These are phyloP conservation scores for Blomia tropicalis DNA, from an alignment of 2,888 invertebrate species.

Conservation along the genomic window DNA sequence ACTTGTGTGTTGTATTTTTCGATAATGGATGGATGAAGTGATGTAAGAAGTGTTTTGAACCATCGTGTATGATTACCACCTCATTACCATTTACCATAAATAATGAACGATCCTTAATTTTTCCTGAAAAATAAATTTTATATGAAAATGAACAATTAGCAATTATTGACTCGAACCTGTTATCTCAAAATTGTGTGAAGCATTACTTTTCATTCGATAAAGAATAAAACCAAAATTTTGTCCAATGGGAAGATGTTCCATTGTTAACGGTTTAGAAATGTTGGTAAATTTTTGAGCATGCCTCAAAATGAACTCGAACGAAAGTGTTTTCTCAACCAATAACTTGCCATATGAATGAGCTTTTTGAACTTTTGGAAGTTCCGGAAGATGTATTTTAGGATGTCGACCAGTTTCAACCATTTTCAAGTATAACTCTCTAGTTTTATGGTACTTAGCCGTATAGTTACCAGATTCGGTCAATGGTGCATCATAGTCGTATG, in stretches of 20 bases:
- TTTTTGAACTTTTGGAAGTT: background rate
- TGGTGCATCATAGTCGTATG: conserved; percentile 40
- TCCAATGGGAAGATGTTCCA: conserved; percentile 17
- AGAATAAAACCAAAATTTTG: conserved; percentile 42
- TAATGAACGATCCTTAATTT: conserved; percentile 40
- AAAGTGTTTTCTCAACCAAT: background rate
- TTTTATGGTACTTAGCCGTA: conserved; percentile 35
- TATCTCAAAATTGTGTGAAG: background rate
- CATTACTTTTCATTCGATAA: conserved; percentile 37
- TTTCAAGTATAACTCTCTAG: conserved; percentile 9
- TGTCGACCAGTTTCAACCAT: background rate
- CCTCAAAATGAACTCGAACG: conserved; percentile 7
- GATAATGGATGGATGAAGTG: background rate
- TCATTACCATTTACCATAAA: conserved; percentile 36
- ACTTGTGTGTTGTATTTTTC: conserved; percentile 23
- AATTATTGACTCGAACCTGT: no score
- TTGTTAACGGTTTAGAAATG: background rate
- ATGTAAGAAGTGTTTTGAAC: conserved; percentile 1
- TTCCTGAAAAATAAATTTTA: conserved; percentile 21
- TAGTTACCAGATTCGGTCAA: conserved; percentile 39
- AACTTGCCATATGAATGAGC: conserved; percentile 4
- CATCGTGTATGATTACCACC: conserved; percentile 26
- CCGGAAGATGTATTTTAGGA: background rate
- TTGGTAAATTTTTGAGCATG: background rate
- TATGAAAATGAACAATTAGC: no score